Conservation (phyloP, 2,113 vertebrate genomes). For the Turnix velox region DNA sequence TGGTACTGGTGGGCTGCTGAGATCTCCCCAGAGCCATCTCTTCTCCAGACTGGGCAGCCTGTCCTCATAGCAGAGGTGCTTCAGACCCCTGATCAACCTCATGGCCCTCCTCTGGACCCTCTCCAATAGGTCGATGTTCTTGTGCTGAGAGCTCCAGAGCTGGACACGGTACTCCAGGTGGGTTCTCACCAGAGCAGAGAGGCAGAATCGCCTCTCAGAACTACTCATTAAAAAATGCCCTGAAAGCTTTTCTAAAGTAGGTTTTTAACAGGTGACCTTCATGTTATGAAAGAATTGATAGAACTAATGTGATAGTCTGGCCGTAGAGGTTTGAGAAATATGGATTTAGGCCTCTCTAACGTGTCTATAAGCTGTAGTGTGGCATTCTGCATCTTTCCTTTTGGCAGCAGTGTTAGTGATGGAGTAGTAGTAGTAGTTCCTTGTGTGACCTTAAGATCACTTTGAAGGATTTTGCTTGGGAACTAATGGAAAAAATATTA, state of each 20-base stretch:
- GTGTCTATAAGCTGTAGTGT: background rate
- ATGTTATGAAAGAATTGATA: fast-evolving
- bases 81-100: no score
- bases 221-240: background rate
- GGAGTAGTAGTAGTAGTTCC: background rate
- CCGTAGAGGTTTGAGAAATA: background rate
- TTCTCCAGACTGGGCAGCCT: no score
- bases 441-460: background rate
- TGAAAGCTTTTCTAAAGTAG: background rate
- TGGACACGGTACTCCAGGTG: no score
- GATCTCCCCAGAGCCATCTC: no score
- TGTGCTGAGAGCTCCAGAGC: no score
- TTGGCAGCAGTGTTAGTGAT: background rate
- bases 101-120: no score
- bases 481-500: background rate
- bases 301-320: background rate
- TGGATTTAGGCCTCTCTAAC: background rate
- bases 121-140: no score
- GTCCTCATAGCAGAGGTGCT: no score
- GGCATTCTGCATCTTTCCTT: background rate
- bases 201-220: no score
- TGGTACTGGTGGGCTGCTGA: no score
- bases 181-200: no score
- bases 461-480: background rate
- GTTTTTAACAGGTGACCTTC: background rate